Evolutionary conservation across 2,888 invertebrate genomes (phyloP).

Genomic region (Notocelia uddmanniana): DNA sequence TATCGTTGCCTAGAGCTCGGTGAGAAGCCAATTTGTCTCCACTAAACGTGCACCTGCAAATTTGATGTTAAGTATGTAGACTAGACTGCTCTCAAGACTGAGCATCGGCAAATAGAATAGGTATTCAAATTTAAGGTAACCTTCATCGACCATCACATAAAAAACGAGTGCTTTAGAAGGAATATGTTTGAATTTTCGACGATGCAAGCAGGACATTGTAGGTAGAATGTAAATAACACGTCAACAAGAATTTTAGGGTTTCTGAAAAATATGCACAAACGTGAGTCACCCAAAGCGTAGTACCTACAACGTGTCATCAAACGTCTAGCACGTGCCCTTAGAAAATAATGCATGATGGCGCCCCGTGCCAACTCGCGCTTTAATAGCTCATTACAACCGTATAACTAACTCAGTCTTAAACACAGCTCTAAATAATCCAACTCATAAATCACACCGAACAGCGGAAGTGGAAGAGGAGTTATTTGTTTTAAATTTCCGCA

Average conservation of each 20-base stretch:
- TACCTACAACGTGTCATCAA: slow-evolving; percentile 48
- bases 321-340: slow-evolving; percentile 66
- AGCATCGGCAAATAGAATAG: too few species aligned
- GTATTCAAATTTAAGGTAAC: not conserved
- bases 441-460: slow-evolving; percentile 62
- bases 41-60: not conserved
- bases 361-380: slow-evolving; percentile 70
- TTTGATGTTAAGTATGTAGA: too few species aligned
- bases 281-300: slow-evolving; percentile 34
- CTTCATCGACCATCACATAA: not conserved
- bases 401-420: slow-evolving; percentile 66
- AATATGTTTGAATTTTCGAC: not conserved
- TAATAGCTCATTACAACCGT: slow-evolving; percentile 71
- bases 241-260: slow-evolving; percentile 14
- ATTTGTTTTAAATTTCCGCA: slow-evolving; percentile 60
- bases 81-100: slow-evolving; percentile 8
- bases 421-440: slow-evolving; percentile 66
- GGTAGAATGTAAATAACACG: not conserved
- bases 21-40: slow-evolving; percentile 30
- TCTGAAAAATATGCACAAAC: slow-evolving; percentile 10
- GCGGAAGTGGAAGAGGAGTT: slow-evolving; percentile 62
- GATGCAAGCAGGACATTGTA: not conserved
- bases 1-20: slow-evolving; percentile 29
- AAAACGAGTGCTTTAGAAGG: not conserved
- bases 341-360: slow-evolving; percentile 59